Base-by-base conservation (phyloP, 1,140 invertebrate genomes). In the Dreissena rostriformis region DNA sequence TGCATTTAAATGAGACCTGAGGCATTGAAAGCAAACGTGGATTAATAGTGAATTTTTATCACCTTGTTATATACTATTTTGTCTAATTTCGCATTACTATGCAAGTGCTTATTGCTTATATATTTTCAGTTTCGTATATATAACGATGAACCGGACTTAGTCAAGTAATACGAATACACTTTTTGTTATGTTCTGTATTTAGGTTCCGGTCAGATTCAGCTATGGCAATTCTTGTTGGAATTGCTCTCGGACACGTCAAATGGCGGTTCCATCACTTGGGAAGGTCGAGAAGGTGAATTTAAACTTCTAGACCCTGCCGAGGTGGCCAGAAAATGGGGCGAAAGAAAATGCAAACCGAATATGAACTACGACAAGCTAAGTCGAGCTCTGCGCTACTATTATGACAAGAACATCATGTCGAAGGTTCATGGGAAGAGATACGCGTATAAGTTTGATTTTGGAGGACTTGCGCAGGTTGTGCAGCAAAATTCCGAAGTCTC, bases 331-430 rank as follows among this genome's bases (percentile, higher is more conserved):
- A 95, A 97, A 87, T 99, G 98, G 99, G 99, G 99, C 67, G 98
- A 99, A 94, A 95, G 98, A 79, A 99, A 99, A 94, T 98, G 97
- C 61, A 99, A 99, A 93, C 98, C 98, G 55, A 99, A 99, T 94
- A 99, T 99, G 98, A 99, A 99, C 95, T 99, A 99, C 94, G 98
- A 99, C 94, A 99, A 99, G 95, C 96, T 99, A 87, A 98, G 97
- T 91, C 95, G 98, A 87, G 98, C 98, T 79, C 95, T 99, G 87
- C 97, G 98, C 96, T 98, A 94, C 95, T 95, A 95, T 87, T 95
- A 95, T 90, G 95, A 95, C 90, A 95, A 95, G 88, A 95, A 95
- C 88, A 95, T 95, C 81, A 95, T 95, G 93, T 95, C 94, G 53
- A 95, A 95, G 90, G 95, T 95, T 14, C 93, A 94, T 81, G 94